phyloP scores from a whole-genome alignment of 2,888 invertebrate genomes.

The Torymus tubicola region DNA sequence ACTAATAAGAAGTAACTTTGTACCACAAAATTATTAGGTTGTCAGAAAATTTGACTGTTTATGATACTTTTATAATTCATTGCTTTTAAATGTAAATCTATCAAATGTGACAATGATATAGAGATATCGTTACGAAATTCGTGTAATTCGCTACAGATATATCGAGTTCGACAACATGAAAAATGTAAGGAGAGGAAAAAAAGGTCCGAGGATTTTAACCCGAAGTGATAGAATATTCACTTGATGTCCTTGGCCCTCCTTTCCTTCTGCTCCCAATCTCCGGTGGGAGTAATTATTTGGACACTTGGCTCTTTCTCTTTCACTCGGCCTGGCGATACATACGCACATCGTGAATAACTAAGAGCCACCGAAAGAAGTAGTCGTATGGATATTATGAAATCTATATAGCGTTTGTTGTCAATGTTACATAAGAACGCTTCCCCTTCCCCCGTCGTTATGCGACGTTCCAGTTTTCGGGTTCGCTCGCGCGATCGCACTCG shows the following conservation, averaged over 20 bases:
- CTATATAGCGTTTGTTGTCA: conserved; percentile 8
- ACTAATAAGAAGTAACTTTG: no score
- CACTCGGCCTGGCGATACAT: background rate
- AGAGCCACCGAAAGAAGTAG: conserved; percentile 14
- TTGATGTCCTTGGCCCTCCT: conserved; percentile 40
- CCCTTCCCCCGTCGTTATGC: background rate
- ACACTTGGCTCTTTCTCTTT: background rate
- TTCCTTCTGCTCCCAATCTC: conserved; percentile 17
- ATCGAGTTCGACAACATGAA: background rate
- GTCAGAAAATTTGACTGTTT: no score
- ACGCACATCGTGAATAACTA: conserved; percentile 24
- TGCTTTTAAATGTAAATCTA: no score
- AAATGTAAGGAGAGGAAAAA: background rate
- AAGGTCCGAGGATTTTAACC: background rate
- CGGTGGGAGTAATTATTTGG: background rate
- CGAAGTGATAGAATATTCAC: conserved; percentile 21
- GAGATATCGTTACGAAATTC: background rate
- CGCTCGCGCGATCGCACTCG: background rate
- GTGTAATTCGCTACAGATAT: background rate
- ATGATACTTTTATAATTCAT: no score
- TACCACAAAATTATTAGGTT: no score
- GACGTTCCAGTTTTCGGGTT: conserved; percentile 32
- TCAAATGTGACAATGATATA: no score
- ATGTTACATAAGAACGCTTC: conserved; percentile 9
- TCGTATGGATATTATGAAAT: conserved; percentile 10